These are phyloP conservation scores for Limosa lapponica DNA, from an alignment of 2,797 vertebrate species.

Conservation along the genomic window DNA sequence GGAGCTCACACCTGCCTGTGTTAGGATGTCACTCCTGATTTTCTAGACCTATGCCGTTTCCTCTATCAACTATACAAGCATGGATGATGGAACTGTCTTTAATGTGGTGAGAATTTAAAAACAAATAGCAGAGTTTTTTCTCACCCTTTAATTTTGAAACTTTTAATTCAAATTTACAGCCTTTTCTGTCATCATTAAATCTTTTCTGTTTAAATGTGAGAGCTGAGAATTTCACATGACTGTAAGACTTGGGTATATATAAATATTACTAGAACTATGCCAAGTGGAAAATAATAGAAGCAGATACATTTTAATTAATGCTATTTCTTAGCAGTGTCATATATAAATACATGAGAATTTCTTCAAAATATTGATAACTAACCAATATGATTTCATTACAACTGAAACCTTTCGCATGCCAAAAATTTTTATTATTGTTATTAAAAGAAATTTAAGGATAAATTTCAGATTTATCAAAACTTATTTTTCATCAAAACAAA, in stretches of 20 bases:
- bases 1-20: not conserved
- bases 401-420: not conserved
- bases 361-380: not conserved
- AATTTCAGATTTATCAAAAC: not conserved
- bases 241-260: not conserved
- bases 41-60: accelerated
- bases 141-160: not conserved
- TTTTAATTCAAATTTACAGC: not conserved
- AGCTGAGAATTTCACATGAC: not conserved
- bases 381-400: not conserved
- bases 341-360: accelerated
- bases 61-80: accelerated
- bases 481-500: not conserved
- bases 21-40: not conserved
- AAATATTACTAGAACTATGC: not conserved
- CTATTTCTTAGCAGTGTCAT: not conserved
- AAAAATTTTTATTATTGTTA: not conserved
- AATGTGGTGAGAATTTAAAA: not conserved
- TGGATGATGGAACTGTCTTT: not conserved
- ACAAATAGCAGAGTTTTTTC: not conserved
- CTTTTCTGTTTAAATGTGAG: not conserved
- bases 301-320: not conserved
- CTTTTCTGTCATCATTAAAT: not conserved
- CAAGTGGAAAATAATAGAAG: not conserved
- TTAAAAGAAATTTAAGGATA: not conserved